Evolutionary conservation across 1,140 invertebrate species (phyloP).

Genomic region (Batillaria attramentaria): DNA sequence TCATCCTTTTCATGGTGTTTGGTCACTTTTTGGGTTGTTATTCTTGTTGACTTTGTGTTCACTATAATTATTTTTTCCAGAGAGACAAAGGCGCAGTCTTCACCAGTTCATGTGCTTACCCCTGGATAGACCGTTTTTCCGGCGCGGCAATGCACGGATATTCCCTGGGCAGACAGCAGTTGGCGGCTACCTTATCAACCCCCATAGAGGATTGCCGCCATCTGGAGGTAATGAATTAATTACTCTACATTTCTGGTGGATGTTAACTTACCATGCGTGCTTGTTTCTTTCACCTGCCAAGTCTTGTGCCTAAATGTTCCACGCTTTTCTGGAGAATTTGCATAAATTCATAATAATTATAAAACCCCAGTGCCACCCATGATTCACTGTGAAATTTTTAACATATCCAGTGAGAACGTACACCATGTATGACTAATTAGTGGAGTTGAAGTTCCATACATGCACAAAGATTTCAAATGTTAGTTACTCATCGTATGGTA

Average conservation of each 20-base stretch:
- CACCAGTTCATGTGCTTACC: conserved; percentile 82
- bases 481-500: no score
- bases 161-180: conserved; percentile 74
- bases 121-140: conserved; percentile 80
- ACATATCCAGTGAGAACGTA: no score
- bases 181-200: conserved; percentile 79
- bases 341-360: neutral
- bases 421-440: no score
- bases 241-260: neutral
- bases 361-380: neutral
- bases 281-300: neutral
- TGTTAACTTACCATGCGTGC: neutral
- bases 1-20: neutral
- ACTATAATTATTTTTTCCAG: no score
- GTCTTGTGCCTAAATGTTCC: neutral
- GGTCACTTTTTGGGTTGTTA: neutral
- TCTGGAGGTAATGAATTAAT: conserved; percentile 71
- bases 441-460: no score
- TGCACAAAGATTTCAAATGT: no score
- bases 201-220: conserved; percentile 78
- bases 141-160: conserved; percentile 78
- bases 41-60: neutral
- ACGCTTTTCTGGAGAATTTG: neutral
- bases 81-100: conserved; percentile 75
- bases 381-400: no score